Evolutionary conservation across 2,797 vertebrate species (phyloP), one percentile per base, ranked within the genome.

Genomic region (Aeoliscus strigatus): DNA sequence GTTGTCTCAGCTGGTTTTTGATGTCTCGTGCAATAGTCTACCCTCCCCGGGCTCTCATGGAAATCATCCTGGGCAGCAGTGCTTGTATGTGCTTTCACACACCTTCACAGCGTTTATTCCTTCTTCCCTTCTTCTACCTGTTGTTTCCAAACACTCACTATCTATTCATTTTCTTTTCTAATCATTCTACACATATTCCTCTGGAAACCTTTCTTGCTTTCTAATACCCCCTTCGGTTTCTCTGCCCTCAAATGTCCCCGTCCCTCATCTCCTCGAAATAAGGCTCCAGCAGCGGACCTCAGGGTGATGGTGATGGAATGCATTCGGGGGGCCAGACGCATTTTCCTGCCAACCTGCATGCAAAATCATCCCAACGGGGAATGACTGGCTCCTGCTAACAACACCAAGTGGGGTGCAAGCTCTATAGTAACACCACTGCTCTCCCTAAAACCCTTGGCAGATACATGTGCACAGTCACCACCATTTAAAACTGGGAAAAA

Each of bases 231-330:
- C 33, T 28, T 68, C 55, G 45, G 34, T 69, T 49, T 58, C 36
- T 43, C 42, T 59, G 48, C 61, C 58, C 51, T 30, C 44, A 66
- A 75, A 66, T 59, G 64, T 59, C 51, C 51, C 55, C 36, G 46
- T 58, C 58, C 51, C 51, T 43, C 28, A 40, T 60, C 36, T 59
- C 50, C 46, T 63, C 45, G 16, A 47, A 78, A 80, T 66, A 60
- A 68, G 76, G 39, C 67, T 85, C 67, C 66, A 80, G 62, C 77
- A 65, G 77, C 73, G 75, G 72, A 72, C 77, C 80, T 79, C 34
- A 58, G 81, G 81, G 83, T 70, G 76, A 75, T 67, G 75, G 73
- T 83, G 81, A 83, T 85, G 80, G 82, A 88, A 86, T 83, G 70
- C 73, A 73, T 85, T 83, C 67, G 69, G 75, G 73, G 74, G 70